A percentile compares a stretch with the other conserved stretches of the same genome.
Evolutionary conservation across 1,140 invertebrate genomes (phyloP).

Genomic region (Eurosta solidaginis): DNA sequence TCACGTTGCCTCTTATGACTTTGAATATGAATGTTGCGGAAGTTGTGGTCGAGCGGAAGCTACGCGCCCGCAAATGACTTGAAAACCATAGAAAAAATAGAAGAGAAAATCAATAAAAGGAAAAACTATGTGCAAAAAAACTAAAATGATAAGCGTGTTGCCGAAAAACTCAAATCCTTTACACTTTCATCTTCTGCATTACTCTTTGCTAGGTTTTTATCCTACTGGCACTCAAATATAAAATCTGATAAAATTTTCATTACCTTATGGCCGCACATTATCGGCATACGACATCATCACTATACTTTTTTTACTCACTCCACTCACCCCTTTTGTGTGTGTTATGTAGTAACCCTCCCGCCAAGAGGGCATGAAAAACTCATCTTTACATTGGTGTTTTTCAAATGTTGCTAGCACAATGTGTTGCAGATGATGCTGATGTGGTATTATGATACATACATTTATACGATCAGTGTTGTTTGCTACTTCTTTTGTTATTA

Average conservation of each 20-base stretch:
- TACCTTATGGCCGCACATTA: constrained; percentile 60
- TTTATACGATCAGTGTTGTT: neutral
- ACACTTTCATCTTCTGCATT: neutral
- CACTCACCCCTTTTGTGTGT: neutral
- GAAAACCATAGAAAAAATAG: neutral
- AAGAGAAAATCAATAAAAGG: too few relatives aligned
- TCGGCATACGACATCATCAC: constrained; percentile 54
- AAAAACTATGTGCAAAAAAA: neutral
- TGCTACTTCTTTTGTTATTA: constrained; percentile 36
- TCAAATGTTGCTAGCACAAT: constrained; percentile 42
- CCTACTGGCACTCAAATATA: constrained; percentile 26
- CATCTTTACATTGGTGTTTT: constrained; percentile 7
- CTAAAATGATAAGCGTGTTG: neutral
- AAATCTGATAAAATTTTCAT: constrained; percentile 60
- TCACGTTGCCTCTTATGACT: too few relatives aligned
- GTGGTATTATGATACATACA: neutral
- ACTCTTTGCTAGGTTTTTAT: neutral
- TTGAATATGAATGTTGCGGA: too few relatives aligned
- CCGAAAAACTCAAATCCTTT: constrained; percentile 10
- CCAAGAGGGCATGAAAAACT: too few relatives aligned
- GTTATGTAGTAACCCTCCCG: neutral
- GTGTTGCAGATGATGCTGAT: constrained; percentile 51
- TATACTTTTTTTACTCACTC: neutral
- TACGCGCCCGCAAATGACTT: constrained; percentile 13
- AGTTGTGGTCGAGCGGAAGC: constrained; percentile 12